Conservation (phyloP, 2,113 vertebrate genomes). For the Petrocephalus zakoni region DNA sequence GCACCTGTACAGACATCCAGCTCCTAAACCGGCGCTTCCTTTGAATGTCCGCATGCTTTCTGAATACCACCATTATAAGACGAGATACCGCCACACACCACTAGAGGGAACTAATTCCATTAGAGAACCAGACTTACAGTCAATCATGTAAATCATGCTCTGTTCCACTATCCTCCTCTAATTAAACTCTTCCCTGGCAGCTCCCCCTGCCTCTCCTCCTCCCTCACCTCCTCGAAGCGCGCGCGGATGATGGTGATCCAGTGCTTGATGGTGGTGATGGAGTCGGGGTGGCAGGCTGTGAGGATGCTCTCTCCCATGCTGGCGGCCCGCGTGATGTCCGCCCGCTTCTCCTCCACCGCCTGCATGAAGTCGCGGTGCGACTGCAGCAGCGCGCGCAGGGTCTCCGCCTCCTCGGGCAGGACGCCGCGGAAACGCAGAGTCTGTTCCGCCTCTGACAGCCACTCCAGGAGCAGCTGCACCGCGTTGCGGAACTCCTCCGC, state of each 20-base stretch:
- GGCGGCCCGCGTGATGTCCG: conserved; percentile 79
- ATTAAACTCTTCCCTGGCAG: neutral
- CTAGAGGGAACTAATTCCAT: neutral
- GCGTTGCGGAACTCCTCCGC: conserved; percentile 88
- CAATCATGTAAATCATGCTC: no score
- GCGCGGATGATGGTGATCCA: conserved; percentile 99
- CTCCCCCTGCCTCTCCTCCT: neutral
- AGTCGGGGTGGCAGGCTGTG: conserved; percentile 84
- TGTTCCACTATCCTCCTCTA: neutral
- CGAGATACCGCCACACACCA: neutral
- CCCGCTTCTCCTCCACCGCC: conserved; percentile 89
- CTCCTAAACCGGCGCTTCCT: neutral
- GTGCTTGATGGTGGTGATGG: conserved; percentile 97
- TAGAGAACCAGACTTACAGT: no score
- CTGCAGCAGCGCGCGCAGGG: conserved; percentile 80
- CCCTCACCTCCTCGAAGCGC: conserved; percentile 89
- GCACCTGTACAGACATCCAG: conserved; percentile 63
- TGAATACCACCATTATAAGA: neutral
- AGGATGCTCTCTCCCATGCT: conserved; percentile 89
- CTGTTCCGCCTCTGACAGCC: conserved; percentile 96
- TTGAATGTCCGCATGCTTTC: neutral
- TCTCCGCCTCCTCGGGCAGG: conserved; percentile 86
- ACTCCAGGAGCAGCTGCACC: conserved; percentile 87
- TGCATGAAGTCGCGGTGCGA: conserved; percentile 91
- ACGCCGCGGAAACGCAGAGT: conserved; percentile 91